Base-by-base conservation (phyloP, 2,888 invertebrate species). In the Anthophora plumipes region DNA sequence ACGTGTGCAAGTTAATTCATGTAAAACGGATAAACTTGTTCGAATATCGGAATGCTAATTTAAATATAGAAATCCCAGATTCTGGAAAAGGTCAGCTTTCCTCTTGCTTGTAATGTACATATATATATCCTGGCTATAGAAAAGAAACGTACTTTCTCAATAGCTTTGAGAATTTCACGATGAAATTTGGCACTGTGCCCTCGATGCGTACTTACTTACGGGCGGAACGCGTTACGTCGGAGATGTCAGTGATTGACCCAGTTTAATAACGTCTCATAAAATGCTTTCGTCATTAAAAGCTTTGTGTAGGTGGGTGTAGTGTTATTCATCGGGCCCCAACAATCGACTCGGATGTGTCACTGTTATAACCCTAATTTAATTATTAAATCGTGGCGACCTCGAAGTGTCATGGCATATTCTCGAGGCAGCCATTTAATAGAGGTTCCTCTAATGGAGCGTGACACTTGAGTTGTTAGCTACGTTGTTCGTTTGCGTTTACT, bases 161-260 rank as follows among this genome's bases (percentile, higher is more conserved):
- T 50, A 63, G 63, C n/a, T 55, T 61, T 41, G 50, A 61, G 52
- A 37, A 60, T 64, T 59, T 72, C 60, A 63, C 57, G 52, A 57
- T 22, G 55, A 84, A 76, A 82, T 82, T 86, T 82, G 84, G 84
- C 80, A 59, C 50, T 4, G 31, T 74, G 77, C 84, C 76, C 67
- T 59, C 54, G 70, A 76, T 66, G 67, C 73, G 80, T 84, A 71
- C 73, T 76, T 71, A 72, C 63, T n/a, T n/a, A n/a, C n/a, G n/a
- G 60, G 55, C 57, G 55, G 75, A n/a, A 78, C 69, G 68, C 55
- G 70, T 78, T 72, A 78, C 43, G 55, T 67, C 50, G 82, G 74
- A 78, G 80, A 61, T 57, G 57, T 31, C 60, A 59, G 84, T 80
- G 86, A 84, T 84, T 77, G 86, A 84, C 86, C 86, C 74, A 86